Percentiles rank a stretch among this genome's conserved stretches.
These are phyloP conservation scores for Hippocampus guttulatus DNA, from an alignment of 2,113 vertebrate genomes.

Conservation along the genomic window DNA sequence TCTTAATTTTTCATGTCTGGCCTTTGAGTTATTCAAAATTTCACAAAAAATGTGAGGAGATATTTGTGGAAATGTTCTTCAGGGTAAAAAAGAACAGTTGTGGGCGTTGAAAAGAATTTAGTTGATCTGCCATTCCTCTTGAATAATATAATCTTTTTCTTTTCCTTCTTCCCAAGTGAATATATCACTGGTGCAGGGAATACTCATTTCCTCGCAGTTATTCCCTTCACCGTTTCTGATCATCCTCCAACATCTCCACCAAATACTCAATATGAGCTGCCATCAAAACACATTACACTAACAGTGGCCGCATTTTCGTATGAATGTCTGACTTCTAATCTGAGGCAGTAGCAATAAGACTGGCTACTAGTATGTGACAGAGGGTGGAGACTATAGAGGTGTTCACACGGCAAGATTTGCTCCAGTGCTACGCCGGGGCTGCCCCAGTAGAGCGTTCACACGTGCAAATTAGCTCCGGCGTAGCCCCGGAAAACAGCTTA, in stretches of 20 bases:
- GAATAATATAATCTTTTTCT: slow-evolving; percentile 33
- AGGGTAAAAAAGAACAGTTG: slow-evolving; percentile 17
- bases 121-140: slow-evolving; percentile 38
- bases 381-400: background rate
- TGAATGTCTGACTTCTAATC: background rate
- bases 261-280: slow-evolving; percentile 18
- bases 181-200: slow-evolving; percentile 2
- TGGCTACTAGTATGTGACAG: background rate
- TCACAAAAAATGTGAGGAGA: slow-evolving; percentile 16
- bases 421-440: too few relatives aligned
- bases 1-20: slow-evolving; percentile 1
- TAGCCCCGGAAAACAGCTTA: too few relatives aligned
- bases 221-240: slow-evolving; percentile 15
- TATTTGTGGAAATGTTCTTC: slow-evolving; percentile 16
- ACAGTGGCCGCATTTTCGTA: background rate
- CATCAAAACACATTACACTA: slow-evolving; percentile 15
- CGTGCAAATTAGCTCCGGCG: too few relatives aligned
- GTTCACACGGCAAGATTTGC: too few relatives aligned
- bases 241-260: slow-evolving; percentile 7
- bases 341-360: background rate
- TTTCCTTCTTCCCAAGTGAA: background rate
- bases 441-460: too few relatives aligned
- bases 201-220: slow-evolving; percentile 13
- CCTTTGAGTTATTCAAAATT: slow-evolving; percentile 13
- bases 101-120: slow-evolving; percentile 7